Conservation (phyloP, 2,797 vertebrate species). For the Amazona ochrocephala region DNA sequence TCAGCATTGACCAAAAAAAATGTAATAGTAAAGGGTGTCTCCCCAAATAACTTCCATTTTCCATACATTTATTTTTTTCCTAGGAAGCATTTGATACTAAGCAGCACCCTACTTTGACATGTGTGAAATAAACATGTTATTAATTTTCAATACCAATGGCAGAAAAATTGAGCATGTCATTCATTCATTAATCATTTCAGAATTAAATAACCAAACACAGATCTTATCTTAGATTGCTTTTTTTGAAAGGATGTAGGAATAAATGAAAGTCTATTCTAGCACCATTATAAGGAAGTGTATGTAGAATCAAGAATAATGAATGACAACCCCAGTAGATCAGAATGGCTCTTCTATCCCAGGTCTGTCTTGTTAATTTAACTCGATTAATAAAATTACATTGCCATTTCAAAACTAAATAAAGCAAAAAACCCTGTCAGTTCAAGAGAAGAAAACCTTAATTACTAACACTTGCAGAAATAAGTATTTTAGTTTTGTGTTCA, state of each 20-base stretch:
- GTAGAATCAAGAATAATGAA: neutral
- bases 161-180: neutral
- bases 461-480: neutral
- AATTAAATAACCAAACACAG: constrained; percentile 37
- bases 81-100: neutral
- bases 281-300: neutral
- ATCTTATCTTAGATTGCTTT: constrained; percentile 24
- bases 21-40: accelerated
- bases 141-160: constrained; percentile 27
- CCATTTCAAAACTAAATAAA: neutral
- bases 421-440: neutral
- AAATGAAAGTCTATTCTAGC: constrained; percentile 27
- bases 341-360: neutral
- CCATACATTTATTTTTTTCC: neutral
- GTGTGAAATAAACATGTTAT: constrained; percentile 27
- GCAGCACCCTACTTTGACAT: neutral
- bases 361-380: constrained; percentile 1
- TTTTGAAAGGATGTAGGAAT: constrained; percentile 36
- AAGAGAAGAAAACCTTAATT: neutral
- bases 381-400: neutral
- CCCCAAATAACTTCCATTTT: neutral
- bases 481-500: neutral
- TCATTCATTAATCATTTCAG: constrained; percentile 30
- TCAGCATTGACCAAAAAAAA: neutral
- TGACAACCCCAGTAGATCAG: constrained; percentile 32